phyloP scores from a whole-genome alignment of 2,113 vertebrate genomes.

The Cichladusa arquata region DNA sequence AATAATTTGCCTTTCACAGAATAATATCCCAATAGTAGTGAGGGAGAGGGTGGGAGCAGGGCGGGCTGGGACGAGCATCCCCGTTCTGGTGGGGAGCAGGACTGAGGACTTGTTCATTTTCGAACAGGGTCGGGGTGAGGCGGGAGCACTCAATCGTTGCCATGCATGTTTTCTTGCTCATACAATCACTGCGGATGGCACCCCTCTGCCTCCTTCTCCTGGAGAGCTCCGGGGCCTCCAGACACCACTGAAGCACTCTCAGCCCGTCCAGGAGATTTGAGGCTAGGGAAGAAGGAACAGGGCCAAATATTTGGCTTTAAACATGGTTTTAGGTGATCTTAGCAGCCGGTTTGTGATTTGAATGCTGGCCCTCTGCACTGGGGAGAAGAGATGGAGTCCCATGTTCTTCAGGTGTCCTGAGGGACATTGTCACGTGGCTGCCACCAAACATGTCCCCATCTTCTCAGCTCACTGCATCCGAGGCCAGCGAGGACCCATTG shows the following conservation, averaged over 20 bases:
- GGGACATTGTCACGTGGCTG: background rate
- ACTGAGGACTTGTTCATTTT: conserved; percentile 2
- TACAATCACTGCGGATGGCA: background rate
- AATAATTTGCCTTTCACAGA: background rate
- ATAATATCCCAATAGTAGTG: background rate
- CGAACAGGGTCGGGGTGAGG: background rate
- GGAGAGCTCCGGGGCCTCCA: accelerated
- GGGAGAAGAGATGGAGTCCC: background rate
- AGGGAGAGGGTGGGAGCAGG: background rate
- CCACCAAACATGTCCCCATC: background rate
- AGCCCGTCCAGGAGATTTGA: background rate
- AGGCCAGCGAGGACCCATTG: accelerated
- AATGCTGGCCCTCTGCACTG: background rate
- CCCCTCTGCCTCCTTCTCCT: background rate
- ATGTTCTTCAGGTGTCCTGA: background rate
- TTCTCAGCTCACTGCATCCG: background rate
- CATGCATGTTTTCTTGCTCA: conserved; percentile 41
- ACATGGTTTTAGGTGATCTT: background rate
- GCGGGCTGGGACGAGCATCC: background rate
- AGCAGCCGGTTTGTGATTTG: background rate
- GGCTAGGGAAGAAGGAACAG: background rate
- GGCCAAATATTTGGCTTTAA: background rate
- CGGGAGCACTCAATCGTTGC: accelerated
- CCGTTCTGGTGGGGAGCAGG: background rate
- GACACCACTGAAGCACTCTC: background rate